These are phyloP conservation scores for Chaetodon trifascialis DNA, from an alignment of 2,113 vertebrate species.

Conservation along the genomic window DNA sequence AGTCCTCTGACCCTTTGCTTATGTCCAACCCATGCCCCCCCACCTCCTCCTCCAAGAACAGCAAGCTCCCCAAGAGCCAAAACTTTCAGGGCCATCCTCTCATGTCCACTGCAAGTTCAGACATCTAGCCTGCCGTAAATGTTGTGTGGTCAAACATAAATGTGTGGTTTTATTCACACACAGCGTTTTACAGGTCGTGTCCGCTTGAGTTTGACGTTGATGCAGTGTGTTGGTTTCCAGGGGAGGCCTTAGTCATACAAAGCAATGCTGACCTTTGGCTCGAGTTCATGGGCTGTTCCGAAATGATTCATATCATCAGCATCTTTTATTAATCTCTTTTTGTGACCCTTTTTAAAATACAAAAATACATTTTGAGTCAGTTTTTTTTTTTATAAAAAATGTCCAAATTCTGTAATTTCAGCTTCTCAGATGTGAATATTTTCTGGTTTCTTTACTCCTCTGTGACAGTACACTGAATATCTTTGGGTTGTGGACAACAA, in stretches of 20 bases:
- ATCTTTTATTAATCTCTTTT: background rate
- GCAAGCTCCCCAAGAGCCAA: conserved; percentile 7
- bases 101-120: conserved; percentile 45
- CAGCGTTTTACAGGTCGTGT: conserved; percentile 18
- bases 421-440: no score
- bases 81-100: conserved; percentile 24
- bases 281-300: conserved; percentile 19
- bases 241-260: conserved; percentile 16
- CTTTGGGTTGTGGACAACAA: no score
- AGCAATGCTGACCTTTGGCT: conserved; percentile 32
- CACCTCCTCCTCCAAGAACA: conserved; percentile 10
- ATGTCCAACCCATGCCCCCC: conserved; percentile 3
- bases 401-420: no score
- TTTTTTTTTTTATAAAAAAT: background rate
- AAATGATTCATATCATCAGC: background rate
- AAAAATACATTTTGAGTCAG: no score
- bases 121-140: conserved; percentile 24
- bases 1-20: conserved; percentile 22
- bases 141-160: conserved; percentile 41
- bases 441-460: no score
- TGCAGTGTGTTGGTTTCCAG: conserved; percentile 22
- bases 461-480: no score
- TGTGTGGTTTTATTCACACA: conserved; percentile 44
- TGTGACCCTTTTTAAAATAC: background rate
- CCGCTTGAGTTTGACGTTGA: conserved; percentile 29